These are phyloP conservation scores for Oreochromis tanganicae DNA, from an alignment of 2,113 vertebrate genomes.

Conservation along the genomic window DNA sequence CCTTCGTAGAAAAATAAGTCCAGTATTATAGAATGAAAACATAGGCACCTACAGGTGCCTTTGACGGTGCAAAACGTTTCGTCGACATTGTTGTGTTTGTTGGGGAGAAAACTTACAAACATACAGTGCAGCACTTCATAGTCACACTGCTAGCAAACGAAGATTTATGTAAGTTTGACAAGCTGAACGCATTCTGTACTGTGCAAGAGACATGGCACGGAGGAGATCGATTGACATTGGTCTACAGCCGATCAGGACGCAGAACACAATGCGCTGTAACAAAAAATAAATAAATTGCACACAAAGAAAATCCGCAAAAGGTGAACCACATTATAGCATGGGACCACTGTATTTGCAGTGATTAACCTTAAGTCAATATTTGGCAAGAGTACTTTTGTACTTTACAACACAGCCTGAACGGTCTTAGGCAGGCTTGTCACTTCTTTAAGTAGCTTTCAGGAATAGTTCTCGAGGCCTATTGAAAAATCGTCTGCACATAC, in stretches of 20 bases:
- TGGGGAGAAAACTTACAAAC: background rate
- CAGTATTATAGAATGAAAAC: background rate
- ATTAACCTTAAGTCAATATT: background rate
- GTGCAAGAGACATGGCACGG: background rate
- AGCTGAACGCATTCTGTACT: background rate
- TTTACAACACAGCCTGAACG: background rate
- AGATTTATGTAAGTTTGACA: background rate
- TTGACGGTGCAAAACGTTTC: background rate
- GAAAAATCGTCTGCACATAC: background rate
- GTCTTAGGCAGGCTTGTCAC: background rate
- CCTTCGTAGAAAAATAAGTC: background rate
- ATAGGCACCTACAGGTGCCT: background rate
- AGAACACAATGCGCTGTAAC: background rate
- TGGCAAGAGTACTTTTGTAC: background rate
- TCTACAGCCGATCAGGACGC: background rate
- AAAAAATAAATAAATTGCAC: background rate
- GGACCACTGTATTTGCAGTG: background rate
- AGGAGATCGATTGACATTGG: background rate
- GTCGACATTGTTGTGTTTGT: background rate
- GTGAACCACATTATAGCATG: background rate
- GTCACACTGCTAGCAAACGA: background rate
- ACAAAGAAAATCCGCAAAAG: background rate
- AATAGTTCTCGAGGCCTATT: background rate
- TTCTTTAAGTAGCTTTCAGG: background rate
- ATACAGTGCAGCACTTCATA: background rate